phyloP scores from a whole-genome alignment of 2,888 invertebrate genomes.

The Agrochola lota region DNA sequence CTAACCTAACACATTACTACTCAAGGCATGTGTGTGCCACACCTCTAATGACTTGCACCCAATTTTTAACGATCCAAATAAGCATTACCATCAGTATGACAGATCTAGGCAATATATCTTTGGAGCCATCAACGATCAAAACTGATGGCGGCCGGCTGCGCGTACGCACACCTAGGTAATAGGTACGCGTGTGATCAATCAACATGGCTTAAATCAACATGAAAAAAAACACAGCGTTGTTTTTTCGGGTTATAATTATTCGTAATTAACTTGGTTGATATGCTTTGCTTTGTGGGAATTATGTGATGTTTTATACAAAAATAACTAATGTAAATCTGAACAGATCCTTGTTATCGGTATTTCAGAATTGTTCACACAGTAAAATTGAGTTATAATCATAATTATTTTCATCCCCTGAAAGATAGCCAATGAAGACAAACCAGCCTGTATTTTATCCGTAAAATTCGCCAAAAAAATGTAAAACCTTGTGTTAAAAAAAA shows the following conservation, averaged over 20 bases:
- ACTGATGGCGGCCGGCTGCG: constrained; percentile 59
- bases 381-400: not conserved
- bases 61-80: constrained; percentile 57
- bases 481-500: not conserved
- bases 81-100: constrained; percentile 65
- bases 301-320: not conserved
- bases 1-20: not conserved
- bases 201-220: constrained; percentile 56
- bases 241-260: constrained; percentile 9
- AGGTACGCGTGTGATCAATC: constrained; percentile 57
- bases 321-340: not conserved
- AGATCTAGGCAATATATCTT: constrained; percentile 64
- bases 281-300: not conserved
- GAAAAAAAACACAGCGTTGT: constrained; percentile 27
- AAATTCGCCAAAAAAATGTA: not conserved
- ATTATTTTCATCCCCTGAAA: not conserved
- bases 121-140: constrained; percentile 52
- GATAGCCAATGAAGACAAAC: not conserved
- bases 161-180: constrained; percentile 44
- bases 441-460: not conserved
- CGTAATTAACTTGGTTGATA: constrained; percentile 16
- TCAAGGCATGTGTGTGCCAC: not conserved
- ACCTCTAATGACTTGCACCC: constrained; percentile 48
- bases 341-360: not conserved
- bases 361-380: not conserved